Evolutionary conservation across 64 coral and sea anemone species (phyloP).

Genomic region (Catalaphyllia jardinei): DNA sequence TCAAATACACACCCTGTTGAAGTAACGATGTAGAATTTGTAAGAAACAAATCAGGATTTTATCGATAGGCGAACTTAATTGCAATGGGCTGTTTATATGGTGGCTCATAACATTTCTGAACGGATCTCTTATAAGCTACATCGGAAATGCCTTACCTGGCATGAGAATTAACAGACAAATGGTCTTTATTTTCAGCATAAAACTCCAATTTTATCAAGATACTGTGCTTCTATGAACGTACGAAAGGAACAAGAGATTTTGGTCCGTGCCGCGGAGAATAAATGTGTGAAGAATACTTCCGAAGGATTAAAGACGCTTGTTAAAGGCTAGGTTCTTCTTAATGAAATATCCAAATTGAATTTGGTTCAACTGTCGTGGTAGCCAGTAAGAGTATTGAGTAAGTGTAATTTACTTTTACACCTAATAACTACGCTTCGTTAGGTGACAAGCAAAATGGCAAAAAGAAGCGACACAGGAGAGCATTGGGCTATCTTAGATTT

Average conservation of each 20-base stretch:
- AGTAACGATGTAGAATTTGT: too few relatives aligned
- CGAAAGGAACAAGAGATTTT: not conserved
- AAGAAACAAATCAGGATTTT: too few relatives aligned
- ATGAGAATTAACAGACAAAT: not conserved
- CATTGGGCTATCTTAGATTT: not conserved
- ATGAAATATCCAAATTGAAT: not conserved
- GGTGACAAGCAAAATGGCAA: not conserved
- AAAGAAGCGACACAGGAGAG: not conserved
- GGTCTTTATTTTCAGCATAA: not conserved
- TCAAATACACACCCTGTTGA: too few relatives aligned
- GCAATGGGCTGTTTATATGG: too few relatives aligned
- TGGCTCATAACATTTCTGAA: too few relatives aligned
- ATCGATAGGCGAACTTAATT: too few relatives aligned
- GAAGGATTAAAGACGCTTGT: not conserved
- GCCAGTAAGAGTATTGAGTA: not conserved
- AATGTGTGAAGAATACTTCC: too few relatives aligned
- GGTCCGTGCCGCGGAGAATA: not conserved
- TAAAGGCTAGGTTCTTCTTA: not conserved
- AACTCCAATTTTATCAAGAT: too few relatives aligned
- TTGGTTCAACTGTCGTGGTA: not conserved
- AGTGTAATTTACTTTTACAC: slow-evolving; percentile 1
- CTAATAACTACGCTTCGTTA: slow-evolving; percentile 31
- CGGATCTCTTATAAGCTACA: too few relatives aligned
- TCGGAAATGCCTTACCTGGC: not conserved
- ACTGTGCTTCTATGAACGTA: too few relatives aligned